Evolutionary conservation across 2,113 vertebrate genomes (phyloP).

Genomic region (Toxotes jaculatrix): DNA sequence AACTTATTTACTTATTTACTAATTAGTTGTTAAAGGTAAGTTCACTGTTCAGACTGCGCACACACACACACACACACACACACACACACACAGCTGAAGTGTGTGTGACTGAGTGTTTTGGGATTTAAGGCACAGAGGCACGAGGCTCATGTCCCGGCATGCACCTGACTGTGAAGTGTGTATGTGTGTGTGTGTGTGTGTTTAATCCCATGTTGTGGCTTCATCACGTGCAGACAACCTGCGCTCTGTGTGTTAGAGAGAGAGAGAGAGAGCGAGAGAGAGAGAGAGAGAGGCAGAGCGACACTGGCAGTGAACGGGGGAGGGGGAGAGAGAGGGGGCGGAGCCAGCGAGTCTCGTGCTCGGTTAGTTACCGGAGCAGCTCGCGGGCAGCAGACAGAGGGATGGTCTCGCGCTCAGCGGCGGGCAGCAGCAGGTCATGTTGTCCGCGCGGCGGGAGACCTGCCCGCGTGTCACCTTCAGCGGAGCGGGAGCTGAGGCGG

Average conservation of each 20-base stretch:
- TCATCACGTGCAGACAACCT: constrained; percentile 49
- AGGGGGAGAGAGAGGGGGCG: constrained; percentile 34
- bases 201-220: background rate
- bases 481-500: constrained; percentile 55
- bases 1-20: too few relatives aligned
- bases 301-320: background rate
- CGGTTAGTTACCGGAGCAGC: constrained; percentile 35
- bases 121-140: constrained; percentile 8
- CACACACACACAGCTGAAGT: background rate
- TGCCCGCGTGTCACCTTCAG: constrained; percentile 72
- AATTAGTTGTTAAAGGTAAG: too few relatives aligned
- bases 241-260: background rate
- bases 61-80: background rate
- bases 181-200: background rate
- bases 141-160: background rate
- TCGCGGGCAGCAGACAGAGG: constrained; percentile 49
- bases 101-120: too few relatives aligned
- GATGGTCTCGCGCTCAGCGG: constrained; percentile 66
- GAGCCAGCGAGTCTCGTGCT: constrained; percentile 42
- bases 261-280: background rate
- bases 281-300: background rate
- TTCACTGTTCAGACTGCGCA: too few relatives aligned
- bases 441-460: constrained; percentile 65
- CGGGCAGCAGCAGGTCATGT: constrained; percentile 69
- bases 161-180: background rate